These are phyloP conservation scores for Pelvicachromis taeniatus DNA, from an alignment of 2,113 vertebrate genomes.

Conservation along the genomic window DNA sequence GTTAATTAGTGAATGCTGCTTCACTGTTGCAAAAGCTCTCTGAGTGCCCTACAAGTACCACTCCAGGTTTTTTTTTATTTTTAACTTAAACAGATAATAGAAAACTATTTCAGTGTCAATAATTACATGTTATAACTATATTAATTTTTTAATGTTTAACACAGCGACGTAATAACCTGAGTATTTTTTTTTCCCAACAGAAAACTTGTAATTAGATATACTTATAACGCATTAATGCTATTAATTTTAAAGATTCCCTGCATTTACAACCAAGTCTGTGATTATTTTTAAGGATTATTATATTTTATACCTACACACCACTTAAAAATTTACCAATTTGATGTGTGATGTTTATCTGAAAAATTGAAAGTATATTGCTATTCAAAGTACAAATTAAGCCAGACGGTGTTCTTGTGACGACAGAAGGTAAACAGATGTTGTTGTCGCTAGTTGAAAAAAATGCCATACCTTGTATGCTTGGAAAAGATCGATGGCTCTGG, in stretches of 20 bases:
- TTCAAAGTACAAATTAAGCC: not conserved
- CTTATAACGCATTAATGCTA: not conserved
- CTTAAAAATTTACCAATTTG: not conserved
- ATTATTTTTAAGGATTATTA: not conserved
- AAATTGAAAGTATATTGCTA: not conserved
- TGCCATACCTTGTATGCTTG: slow-evolving; percentile 78
- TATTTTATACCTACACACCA: not conserved
- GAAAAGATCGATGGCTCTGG: slow-evolving; percentile 79
- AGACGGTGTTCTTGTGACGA: not conserved
- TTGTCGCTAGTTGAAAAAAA: not conserved
- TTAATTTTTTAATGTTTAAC: not conserved
- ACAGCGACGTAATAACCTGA: not conserved
- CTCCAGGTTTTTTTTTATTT: not conserved
- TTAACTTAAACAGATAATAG: not conserved
- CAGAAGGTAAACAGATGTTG: not conserved
- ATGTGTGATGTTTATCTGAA: not conserved
- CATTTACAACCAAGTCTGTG: not conserved
- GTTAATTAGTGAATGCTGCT: not conserved
- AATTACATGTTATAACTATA: not conserved
- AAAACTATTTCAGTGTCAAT: not conserved
- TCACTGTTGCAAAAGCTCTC: not conserved
- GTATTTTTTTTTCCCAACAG: not conserved
- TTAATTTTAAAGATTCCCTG: not conserved
- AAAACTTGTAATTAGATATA: not conserved
- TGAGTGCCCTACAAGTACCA: not conserved